phyloP scores from a whole-genome alignment of 2,888 invertebrate genomes.

The Napeogenes inachia region DNA sequence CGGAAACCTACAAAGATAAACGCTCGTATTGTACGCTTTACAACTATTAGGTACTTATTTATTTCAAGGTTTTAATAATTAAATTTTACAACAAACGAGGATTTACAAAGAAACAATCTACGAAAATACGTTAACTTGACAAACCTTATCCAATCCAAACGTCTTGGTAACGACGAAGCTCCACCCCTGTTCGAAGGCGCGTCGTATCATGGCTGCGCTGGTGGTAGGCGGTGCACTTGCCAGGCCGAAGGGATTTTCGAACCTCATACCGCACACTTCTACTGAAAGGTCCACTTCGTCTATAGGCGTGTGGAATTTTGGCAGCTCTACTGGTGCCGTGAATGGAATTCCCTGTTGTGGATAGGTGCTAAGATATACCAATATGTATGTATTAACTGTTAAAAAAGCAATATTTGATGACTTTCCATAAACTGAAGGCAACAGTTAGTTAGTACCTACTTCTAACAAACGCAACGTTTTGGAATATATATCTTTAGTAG shows the following conservation, averaged over 20 bases:
- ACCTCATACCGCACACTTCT: conserved; percentile 94
- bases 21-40: no score
- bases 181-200: conserved; percentile 98
- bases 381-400: no score
- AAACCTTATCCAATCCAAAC: conserved; percentile 94
- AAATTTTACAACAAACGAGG: neutral
- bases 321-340: conserved; percentile 83
- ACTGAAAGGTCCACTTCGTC: conserved; percentile 96
- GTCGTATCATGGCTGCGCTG: conserved; percentile 94
- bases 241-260: conserved; percentile 97
- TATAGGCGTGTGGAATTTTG: conserved; percentile 94
- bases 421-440: no score
- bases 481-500: no score
- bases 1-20: no score
- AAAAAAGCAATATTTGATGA: no score
- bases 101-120: neutral
- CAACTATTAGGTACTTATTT: no score
- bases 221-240: conserved; percentile 99
- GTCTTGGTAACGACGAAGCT: conserved; percentile 98
- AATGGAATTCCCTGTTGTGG: conserved; percentile 76
- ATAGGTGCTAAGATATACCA: neutral
- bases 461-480: no score
- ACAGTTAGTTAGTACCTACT: no score
- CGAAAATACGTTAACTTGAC: conserved; percentile 8
- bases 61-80: no score